Conservation (phyloP, 2,797 vertebrate genomes). For the Labroides dimidiatus region DNA sequence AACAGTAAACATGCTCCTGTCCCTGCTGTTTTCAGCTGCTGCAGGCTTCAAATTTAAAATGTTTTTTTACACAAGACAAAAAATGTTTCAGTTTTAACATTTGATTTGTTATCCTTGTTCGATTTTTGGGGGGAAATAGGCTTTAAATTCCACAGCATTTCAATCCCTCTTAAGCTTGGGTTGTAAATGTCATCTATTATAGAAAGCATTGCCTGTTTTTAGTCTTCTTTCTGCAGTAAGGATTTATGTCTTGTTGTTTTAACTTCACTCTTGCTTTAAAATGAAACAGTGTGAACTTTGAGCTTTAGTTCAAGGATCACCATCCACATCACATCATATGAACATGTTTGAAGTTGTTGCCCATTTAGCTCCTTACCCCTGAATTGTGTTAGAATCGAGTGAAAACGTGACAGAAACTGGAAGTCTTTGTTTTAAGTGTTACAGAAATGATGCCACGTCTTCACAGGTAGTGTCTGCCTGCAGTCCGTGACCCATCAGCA, state of each 20-base stretch:
- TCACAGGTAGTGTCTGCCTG: neutral
- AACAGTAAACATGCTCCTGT: too few species aligned
- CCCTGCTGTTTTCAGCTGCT: too few species aligned
- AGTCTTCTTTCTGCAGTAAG: too few species aligned
- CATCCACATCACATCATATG: neutral
- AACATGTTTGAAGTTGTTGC: neutral
- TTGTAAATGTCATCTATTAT: too few species aligned
- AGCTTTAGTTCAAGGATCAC: conserved; percentile 16
- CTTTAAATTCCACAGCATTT: too few species aligned
- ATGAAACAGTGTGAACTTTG: conserved; percentile 14
- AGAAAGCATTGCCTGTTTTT: too few species aligned
- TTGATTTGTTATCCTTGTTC: too few species aligned
- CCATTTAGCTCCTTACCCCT: neutral
- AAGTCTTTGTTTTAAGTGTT: neutral
- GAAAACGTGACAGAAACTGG: neutral
- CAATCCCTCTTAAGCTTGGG: too few species aligned
- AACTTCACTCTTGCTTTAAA: conserved; percentile 17
- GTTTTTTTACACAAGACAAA: too few species aligned
- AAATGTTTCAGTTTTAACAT: too few species aligned
- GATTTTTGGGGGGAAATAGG: too few species aligned
- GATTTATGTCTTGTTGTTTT: conserved; percentile 15
- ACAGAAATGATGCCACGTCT: neutral
- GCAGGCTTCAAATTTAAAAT: too few species aligned
- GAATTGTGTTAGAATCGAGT: neutral
- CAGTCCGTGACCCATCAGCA: conserved; percentile 8